Base-by-base conservation (phyloP, 2,113 vertebrate genomes). In the Vanacampus margaritifer region DNA sequence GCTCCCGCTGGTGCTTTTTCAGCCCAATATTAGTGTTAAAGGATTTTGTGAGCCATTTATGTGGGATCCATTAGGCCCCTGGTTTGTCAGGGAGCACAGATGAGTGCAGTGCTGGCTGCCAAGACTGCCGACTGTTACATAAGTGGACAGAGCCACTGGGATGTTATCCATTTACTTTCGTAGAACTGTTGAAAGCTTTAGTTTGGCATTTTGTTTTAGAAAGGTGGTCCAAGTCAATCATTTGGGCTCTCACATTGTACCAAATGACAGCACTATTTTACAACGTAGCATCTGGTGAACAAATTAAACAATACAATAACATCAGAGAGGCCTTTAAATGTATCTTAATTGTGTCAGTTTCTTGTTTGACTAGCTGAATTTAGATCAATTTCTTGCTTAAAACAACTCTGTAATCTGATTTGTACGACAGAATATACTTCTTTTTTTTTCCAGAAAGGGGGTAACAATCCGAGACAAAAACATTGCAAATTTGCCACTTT, bases 61-160 rank as follows among this genome's bases (percentile, higher is more conserved):
- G 73, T 41, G 35, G 74, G 69, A 76, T 86, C 77, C 65, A 83
- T 81, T 80, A 74, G 67, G 54, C 50, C 50, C 51, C 67, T 41
- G 16, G 64, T 79, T 76, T 77, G 71, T 75, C 56, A 73, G 65
- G 75, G 75, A 83, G 68, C 78, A 76, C 58, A 59, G 78, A 73
- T 43, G 21, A 61, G 36, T 61, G 56, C 67, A 71, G 53, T 75
- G 77, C 78, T 62, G 39, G 6, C 48, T 80, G 80, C 80, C 79
- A 84, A 75, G 56, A 67, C 48, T 35, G 57, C 71, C 53, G 68
- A 57, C 69, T 65, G 71, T 79, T 63, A 70, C 32, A 59, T 69
- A 61, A 61, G 59, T 61, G 36, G n/a, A 60, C 19, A 39, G 58
- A n/a, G 58, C 35, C 58, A 41, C 10, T 23, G 36, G 21, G 59